Evolutionary conservation across 2,888 invertebrate species (phyloP).

Genomic region (Tethea ocularis): DNA sequence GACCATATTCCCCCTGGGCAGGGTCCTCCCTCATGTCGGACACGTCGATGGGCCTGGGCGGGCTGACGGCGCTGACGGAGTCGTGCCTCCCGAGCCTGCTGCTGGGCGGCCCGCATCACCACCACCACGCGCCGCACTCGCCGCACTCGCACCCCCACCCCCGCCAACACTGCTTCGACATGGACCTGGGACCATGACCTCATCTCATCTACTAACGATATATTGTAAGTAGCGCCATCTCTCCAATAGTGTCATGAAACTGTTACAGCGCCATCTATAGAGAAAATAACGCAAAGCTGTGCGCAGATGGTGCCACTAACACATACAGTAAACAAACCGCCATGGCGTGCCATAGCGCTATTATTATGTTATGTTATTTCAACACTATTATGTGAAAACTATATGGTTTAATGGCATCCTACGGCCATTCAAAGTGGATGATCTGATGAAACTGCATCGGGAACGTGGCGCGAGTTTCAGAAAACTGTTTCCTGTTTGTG

Average conservation of each 20-base stretch:
- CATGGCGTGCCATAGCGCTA: too few relatives aligned
- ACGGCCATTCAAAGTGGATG: too few relatives aligned
- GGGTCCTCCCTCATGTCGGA: slow-evolving; percentile 52
- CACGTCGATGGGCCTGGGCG: slow-evolving; percentile 47
- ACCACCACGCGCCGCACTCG: slow-evolving; percentile 75
- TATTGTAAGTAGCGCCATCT: background rate
- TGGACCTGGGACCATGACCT: slow-evolving; percentile 68
- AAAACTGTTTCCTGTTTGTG: too few relatives aligned
- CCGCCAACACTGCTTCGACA: slow-evolving; percentile 70
- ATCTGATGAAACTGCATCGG: too few relatives aligned
- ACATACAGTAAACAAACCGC: too few relatives aligned
- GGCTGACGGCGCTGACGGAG: slow-evolving; percentile 48
- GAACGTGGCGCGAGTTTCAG: too few relatives aligned
- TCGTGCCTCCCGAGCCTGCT: slow-evolving; percentile 61
- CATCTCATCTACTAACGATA: too few relatives aligned
- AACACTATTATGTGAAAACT: too few relatives aligned
- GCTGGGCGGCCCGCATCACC: slow-evolving; percentile 65
- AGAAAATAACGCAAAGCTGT: too few relatives aligned
- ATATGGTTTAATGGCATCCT: too few relatives aligned
- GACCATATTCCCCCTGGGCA: background rate
- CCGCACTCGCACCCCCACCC: slow-evolving; percentile 72
- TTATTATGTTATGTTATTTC: too few relatives aligned
- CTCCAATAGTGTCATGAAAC: background rate
- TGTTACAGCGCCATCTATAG: background rate
- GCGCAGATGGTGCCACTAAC: too few relatives aligned